Base-by-base conservation (phyloP, 2,113 vertebrate species). In the Sitta europaea region DNA sequence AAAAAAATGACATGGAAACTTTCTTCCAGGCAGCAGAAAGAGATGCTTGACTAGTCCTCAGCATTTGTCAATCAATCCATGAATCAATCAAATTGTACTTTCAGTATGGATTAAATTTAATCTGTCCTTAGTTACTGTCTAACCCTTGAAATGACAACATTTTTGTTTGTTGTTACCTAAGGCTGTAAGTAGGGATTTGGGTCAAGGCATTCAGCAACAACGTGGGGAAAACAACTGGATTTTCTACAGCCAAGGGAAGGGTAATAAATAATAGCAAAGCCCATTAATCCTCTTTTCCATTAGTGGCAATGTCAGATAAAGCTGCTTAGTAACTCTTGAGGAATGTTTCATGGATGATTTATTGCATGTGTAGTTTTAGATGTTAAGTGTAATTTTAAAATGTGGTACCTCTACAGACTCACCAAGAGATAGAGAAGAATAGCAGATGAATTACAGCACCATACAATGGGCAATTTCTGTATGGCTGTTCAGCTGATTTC, bases 251-350 rank as follows among this genome's bases (percentile, higher is more conserved):
- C 27, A 72, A 72, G 35, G 45, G 36, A n/a, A 71, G 45, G 38
- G 55, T 58, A 77, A 77, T 74, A 92, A 92, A 86, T 72, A 95
- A 84, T 50, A 85, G 68, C 36, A 79, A 89, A 80, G 10, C 7
- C 40, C 50, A 72, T 94, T 86, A 78, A 87, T 92, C 58, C n/a
- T 91, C 23, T 85, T 96, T 88, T 89, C 66, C n/a, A 40, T 84
- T 90, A 85, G 48, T 92, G 83, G 48, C 57, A 89, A 38, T 53
- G 65, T 71, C 84, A 95, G 73, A 75, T 89, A 92, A 96, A 87
- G 68, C 61, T 81, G 53, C 76, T 83, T 67, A 71, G 68, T 63
- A 51, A 70, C 42, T 82, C 48, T 55, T 66, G 57, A 79, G 91
- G 61, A 84, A 57, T n/a, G 43, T 33, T 91, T 45, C 40, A 5